Evolutionary conservation across 2,797 vertebrate genomes (phyloP), one percentile per base, ranked within the genome.

Genomic region (Semaprochilodus insignis): DNA sequence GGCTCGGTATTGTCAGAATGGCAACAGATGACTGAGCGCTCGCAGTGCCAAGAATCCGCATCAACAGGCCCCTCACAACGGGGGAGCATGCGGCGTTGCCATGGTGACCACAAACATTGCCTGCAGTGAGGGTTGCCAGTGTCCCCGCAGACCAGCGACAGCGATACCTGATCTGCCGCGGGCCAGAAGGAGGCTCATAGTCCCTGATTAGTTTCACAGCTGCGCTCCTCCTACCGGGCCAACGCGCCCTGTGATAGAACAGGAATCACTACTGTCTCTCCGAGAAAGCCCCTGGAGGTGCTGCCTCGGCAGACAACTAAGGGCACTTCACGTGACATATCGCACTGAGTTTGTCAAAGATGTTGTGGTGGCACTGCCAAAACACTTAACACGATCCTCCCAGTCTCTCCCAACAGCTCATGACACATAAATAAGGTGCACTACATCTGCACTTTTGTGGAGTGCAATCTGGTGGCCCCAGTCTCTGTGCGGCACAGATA

Each of bases 31-130:
- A 81, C 72, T 40, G 80, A 44, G 51, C 31, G 31, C 62, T 40
- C 57, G 21, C 36, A 75, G 80, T 81, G 80, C 80, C 80, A 81
- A 75, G 80, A 75, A 81, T 74, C 55, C 51, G 17, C 21, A 72
- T 78, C 59, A 84, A 72, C 74, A 72, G 31, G 65, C 79, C 67
- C 65, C 51, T 74, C 77, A 62, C 74, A 60, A 62, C 34, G 15
- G 74, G 74, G 74, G 57, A 76, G 74, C 74, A 76, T 44, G 74
- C 36, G 23, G 57, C 34, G 57, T 76, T 63, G 36, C 36, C n/a
- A 62, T 62, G 67, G 54, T 13, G 15, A 59, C 67, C 40, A 27
- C 69, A 60, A 80, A 80, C 67, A 60, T 62, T 60, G 74, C 55
- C 74, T 57, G 36, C 57, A 76, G 57, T 36, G 57, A 76, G 74